Base-by-base conservation (phyloP, 2,888 invertebrate species). In the Phania funesta region DNA sequence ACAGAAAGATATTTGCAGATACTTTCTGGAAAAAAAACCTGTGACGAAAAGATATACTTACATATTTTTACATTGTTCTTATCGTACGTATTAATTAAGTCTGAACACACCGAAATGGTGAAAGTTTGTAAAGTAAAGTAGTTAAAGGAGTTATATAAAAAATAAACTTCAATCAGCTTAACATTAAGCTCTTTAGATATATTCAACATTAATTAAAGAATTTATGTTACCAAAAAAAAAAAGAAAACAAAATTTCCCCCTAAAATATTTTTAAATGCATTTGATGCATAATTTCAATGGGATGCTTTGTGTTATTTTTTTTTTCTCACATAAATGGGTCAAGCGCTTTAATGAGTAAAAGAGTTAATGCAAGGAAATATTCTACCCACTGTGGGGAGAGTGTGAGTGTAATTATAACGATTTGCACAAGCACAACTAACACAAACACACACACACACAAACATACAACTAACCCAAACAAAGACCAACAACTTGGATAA, bases 301-400 rank as follows among this genome's bases (percentile, higher is more conserved):
- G 29, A 6, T 29, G 38, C 67, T 76, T 76, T 68, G 58, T 76
- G 5, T 35, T 26, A 2, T 35, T 52, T 60, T 38, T n/a, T 50
- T 50, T n/a, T 26, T 18, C 22, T 20, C 22, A 58, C 6, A 50
- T 32, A 82, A 78, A 75, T 82, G 74, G 82, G 77, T 78, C 82
- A 82, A 70, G 68, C 78, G 74, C 75, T 56, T 74, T 70, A 82
- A 68, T 78, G 77, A 70, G 64, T 78, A 70, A 82, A 78, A 73
- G 77, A 70, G 64, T 78, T 75, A 82, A 78, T 73, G 46, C 35
- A 65, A 60, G 68, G 32, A 67, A 67, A 13, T 62, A 32, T 18
- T 35, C 2, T 35, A 29, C n/a, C 18, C 26, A n/a, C 46, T 41
- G 11, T 24, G 24, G 2, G 9, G 44, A n/a, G 18, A 18, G 16